A percentile compares a stretch with the other conserved stretches of the same genome.
These are phyloP conservation scores for Vombatus ursinus DNA, from an alignment of 2,113 vertebrate species.

Conservation along the genomic window DNA sequence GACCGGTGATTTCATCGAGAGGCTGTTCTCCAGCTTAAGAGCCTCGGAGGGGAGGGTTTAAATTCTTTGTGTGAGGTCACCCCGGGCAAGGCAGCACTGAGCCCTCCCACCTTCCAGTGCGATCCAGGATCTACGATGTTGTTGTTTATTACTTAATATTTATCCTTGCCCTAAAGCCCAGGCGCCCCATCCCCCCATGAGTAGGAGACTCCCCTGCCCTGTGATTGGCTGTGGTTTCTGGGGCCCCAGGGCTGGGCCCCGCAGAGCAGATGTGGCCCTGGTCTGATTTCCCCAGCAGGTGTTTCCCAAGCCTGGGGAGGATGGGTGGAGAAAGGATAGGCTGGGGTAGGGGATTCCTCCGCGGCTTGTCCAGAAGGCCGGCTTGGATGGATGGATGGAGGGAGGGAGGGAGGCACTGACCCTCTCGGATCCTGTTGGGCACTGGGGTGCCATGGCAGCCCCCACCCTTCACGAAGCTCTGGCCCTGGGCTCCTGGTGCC, in stretches of 20 bases:
- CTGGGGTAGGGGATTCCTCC: neutral
- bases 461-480: neutral
- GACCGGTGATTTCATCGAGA: neutral
- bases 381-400: neutral
- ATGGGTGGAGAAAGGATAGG: neutral
- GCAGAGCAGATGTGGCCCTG: conserved; percentile 75
- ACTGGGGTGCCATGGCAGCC: neutral
- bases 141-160: neutral
- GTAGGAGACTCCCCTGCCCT: neutral
- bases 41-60: neutral
- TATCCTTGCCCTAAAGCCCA: neutral
- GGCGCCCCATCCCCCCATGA: too few species aligned
- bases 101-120: neutral
- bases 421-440: neutral
- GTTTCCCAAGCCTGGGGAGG: conserved; percentile 78
- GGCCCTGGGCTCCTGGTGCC: neutral
- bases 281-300: conserved; percentile 80
- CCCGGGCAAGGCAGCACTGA: too few species aligned
- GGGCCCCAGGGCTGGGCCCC: conserved; percentile 20
- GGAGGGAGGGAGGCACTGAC: too few species aligned
- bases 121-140: neutral
- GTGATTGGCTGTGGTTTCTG: neutral
- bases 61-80: neutral
- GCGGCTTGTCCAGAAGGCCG: neutral
- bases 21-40: neutral